Base-by-base conservation (phyloP, 1,140 invertebrate genomes). In the Nymphalis io region DNA sequence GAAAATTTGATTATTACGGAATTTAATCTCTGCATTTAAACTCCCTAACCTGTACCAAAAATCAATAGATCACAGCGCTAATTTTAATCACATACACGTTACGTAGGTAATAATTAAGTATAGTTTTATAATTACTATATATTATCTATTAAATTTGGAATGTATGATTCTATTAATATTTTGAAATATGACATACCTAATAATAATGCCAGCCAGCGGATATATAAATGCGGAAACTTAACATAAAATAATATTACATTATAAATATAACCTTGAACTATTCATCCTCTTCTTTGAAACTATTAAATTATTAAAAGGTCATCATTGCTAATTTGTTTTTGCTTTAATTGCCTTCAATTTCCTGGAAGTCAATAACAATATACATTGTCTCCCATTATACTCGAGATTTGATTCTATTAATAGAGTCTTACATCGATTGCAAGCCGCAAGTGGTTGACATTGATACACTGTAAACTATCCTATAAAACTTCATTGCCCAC, bases 321-420 rank as follows among this genome's bases (percentile, higher is more conserved):
- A 18, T 21, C 48, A 65, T 44, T 65, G 63, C 27, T 44, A 33
- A 65, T 58, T 44, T 33, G 53, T 65, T 65, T 58, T 53, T 21
- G 20, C 20, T 20, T 53, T n/a, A 11, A 21, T 20, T 53, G 12
- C 13, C 10, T n/a, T 21, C 6, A 33, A 53, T 65, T 65, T 58
- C 40, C 63, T 44, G 53, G 53, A 65, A 58, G 63, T 58, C 53
- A 18, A 58, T 58, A 21, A 44, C 46, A 58, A 53, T 42, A 33
- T 16, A 39, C 8, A 16, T 1, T 38, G 2, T 20, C 42, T 33
- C 27, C 40, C 38, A 44, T 38, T 58, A 46, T 39, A 42, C 12
- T 44, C 21, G 38, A 61, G 66, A 61, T 68, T 68, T 68, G n/a
- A 23, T 33, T 68, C 59, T 61, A 68, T 20, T 61, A 55, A 68